Evolutionary conservation across 2,113 vertebrate species (phyloP).

Genomic region (Ursus arctos): DNA sequence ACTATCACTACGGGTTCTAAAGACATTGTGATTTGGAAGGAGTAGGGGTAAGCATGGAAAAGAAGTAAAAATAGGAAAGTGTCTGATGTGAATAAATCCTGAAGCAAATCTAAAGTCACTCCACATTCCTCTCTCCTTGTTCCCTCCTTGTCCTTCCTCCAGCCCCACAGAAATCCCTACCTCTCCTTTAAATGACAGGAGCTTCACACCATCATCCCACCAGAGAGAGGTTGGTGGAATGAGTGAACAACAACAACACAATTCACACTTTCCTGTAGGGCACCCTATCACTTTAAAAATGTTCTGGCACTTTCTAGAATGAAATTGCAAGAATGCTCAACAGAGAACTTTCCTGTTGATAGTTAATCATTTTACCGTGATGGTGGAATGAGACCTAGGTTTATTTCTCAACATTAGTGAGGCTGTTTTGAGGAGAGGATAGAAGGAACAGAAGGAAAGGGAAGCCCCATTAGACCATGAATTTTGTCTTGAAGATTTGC

Average conservation of each 20-base stretch:
- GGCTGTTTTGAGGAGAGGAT: no score
- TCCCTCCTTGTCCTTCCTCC: background rate
- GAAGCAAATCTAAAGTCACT: background rate
- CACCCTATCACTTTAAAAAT: background rate
- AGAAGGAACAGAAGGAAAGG: background rate
- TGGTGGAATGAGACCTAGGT: background rate
- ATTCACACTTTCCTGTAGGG: background rate
- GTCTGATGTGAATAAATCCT: background rate
- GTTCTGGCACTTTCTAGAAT: background rate
- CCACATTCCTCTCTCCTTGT: rapidly evolving
- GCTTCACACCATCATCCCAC: rapidly evolving
- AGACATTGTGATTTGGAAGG: background rate
- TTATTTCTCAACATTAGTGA: background rate
- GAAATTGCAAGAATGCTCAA: background rate
- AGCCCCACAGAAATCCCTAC: background rate
- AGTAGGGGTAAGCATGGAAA: background rate
- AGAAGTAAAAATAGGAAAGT: background rate
- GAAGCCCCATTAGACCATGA: background rate
- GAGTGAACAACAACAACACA: background rate
- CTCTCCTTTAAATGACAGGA: background rate
- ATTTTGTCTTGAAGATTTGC: background rate
- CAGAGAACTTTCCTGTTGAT: background rate
- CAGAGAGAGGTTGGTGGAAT: background rate
- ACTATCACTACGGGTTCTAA: background rate
- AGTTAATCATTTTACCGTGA: background rate